Evolutionary conservation across 2,888 invertebrate genomes (phyloP).

Genomic region (Athetis lepigone): DNA sequence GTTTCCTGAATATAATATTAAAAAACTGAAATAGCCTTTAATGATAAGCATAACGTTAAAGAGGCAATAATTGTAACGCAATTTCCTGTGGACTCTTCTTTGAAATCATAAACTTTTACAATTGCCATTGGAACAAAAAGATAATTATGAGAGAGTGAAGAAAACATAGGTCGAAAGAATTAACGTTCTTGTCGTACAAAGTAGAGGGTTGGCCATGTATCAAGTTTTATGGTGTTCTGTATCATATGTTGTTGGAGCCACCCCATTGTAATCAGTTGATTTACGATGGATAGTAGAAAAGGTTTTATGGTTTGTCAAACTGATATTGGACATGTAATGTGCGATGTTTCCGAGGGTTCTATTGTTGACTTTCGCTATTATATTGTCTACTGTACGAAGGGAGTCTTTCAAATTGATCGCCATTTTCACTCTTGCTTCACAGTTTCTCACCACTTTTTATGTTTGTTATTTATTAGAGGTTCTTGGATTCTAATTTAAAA

Average conservation of each 20-base stretch:
- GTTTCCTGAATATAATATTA: constrained; percentile 12
- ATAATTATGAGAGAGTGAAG: constrained; percentile 24
- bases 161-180: constrained; percentile 23
- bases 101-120: constrained; percentile 37
- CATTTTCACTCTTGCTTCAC: constrained; percentile 43
- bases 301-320: constrained; percentile 81
- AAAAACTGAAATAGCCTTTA: constrained; percentile 27
- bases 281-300: constrained; percentile 74
- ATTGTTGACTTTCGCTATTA: constrained; percentile 59
- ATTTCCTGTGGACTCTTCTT: constrained; percentile 37
- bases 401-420: constrained; percentile 28
- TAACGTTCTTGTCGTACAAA: constrained; percentile 29
- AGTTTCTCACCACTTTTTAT: constrained; percentile 7
- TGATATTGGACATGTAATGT: constrained; percentile 72
- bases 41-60: constrained; percentile 31
- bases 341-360: constrained; percentile 58
- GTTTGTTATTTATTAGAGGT: constrained; percentile 1
- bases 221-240: constrained; percentile 41
- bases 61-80: constrained; percentile 35
- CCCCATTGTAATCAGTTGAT: constrained; percentile 70
- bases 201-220: constrained; percentile 40
- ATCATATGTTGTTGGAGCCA: constrained; percentile 54
- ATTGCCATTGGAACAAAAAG: constrained; percentile 36
- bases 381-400: constrained; percentile 52
- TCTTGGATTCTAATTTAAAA: constrained; percentile 21